These are phyloP conservation scores for Ptychoptera albimana DNA, from an alignment of 2,888 invertebrate genomes.

Conservation along the genomic window DNA sequence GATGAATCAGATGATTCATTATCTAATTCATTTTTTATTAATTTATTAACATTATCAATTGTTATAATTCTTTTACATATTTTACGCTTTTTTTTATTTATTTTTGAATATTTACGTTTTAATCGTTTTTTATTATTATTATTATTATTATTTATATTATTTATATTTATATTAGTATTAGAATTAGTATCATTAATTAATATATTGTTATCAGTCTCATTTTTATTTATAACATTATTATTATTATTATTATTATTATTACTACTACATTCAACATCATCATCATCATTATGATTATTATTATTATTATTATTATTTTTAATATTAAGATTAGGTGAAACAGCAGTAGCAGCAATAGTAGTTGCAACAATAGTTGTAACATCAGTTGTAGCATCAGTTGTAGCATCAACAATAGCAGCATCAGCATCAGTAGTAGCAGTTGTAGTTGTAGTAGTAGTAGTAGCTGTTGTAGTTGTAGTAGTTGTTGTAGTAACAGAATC, in stretches of 20 bases:
- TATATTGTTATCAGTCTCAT: background rate
- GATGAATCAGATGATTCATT: background rate
- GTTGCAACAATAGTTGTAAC: too few species aligned
- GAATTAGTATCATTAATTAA: background rate
- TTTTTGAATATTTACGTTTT: background rate
- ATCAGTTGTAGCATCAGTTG: too few species aligned
- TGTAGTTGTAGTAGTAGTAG: too few species aligned
- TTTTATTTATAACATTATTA: background rate
- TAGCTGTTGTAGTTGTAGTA: too few species aligned
- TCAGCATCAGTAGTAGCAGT: too few species aligned
- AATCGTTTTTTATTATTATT: background rate
- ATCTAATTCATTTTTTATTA: conserved; percentile 1
- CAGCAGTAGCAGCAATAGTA: too few species aligned
- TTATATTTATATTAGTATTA: conserved; percentile 1
- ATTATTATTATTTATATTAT: background rate
- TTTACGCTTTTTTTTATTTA: background rate
- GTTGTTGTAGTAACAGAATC: too few species aligned
- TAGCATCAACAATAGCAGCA: too few species aligned
- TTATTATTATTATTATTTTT: conserved; percentile 1
- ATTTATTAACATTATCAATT: background rate
- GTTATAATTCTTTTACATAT: background rate
- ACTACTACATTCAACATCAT: background rate
- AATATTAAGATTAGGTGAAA: background rate
- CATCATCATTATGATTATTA: too few species aligned
- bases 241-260: background rate